These are phyloP conservation scores for Drosophila repleta DNA, from an alignment of 1,140 invertebrate species.

Conservation along the genomic window DNA sequence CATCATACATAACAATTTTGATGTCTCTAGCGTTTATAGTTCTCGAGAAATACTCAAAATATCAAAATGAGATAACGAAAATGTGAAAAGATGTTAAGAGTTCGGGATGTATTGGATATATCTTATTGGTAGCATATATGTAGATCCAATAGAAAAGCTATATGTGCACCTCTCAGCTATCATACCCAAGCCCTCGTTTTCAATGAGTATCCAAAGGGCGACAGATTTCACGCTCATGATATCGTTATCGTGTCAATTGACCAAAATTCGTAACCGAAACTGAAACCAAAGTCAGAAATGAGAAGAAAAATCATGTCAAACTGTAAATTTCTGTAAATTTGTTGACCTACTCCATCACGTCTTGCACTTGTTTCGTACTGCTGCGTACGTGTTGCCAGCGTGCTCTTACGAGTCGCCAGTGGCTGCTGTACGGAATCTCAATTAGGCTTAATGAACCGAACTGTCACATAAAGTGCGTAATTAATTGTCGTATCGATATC, in stretches of 20 bases:
- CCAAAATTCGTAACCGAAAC: neutral
- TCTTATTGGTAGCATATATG: too few relatives aligned
- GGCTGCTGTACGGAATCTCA: constrained; percentile 64
- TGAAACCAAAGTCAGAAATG: neutral
- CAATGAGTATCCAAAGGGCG: constrained; percentile 14
- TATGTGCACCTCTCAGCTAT: neutral
- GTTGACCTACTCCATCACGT: constrained; percentile 60
- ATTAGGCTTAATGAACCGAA: constrained; percentile 70
- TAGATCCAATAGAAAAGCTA: too few relatives aligned
- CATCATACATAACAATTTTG: too few relatives aligned
- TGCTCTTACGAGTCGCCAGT: neutral
- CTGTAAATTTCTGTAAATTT: constrained; percentile 14
- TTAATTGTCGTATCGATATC: constrained; percentile 56
- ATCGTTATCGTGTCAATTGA: constrained; percentile 17
- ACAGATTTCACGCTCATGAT: constrained; percentile 76
- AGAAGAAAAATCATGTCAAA: constrained; percentile 8
- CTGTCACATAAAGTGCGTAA: constrained; percentile 68
- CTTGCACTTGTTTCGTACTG: constrained; percentile 27
- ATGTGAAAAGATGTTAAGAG: too few relatives aligned
- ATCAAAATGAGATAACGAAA: too few relatives aligned
- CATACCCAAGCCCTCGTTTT: neutral
- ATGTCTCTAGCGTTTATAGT: too few relatives aligned
- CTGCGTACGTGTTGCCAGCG: constrained; percentile 18
- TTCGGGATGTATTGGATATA: too few relatives aligned
- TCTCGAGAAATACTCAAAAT: too few relatives aligned